Evolutionary conservation across 2,888 invertebrate species (phyloP).

Genomic region (Trypoxylon attenuatum): DNA sequence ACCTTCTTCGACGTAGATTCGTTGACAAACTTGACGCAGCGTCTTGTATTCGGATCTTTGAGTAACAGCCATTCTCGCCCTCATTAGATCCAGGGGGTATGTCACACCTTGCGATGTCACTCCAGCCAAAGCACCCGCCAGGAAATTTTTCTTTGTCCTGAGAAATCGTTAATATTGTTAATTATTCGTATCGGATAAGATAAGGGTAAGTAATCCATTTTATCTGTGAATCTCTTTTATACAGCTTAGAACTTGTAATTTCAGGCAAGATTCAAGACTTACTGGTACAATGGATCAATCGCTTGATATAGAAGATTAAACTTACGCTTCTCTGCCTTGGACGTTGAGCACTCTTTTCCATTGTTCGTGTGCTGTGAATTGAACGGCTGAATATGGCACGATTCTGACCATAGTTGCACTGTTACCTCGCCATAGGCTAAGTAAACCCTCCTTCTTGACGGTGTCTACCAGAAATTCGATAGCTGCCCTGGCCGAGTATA

Average conservation of each 20-base stretch:
- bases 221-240: too few species aligned
- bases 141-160: constrained; percentile 76
- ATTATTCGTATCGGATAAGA: too few species aligned
- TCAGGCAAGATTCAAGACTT: too few species aligned
- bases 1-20: constrained; percentile 87
- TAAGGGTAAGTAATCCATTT: too few species aligned
- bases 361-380: constrained; percentile 98
- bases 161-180: not conserved
- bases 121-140: constrained; percentile 96
- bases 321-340: constrained; percentile 79
- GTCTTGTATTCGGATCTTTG: constrained; percentile 83
- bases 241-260: too few species aligned
- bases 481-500: constrained; percentile 85
- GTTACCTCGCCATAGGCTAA: constrained; percentile 97
- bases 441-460: constrained; percentile 85
- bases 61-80: constrained; percentile 98
- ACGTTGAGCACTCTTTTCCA: constrained; percentile 89
- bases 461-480: constrained; percentile 81
- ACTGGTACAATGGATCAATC: too few species aligned
- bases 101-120: constrained; percentile 95
- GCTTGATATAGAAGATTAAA: too few species aligned
- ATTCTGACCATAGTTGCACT: constrained; percentile 98
- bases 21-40: constrained; percentile 80
- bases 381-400: constrained; percentile 97
- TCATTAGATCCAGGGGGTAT: constrained; percentile 96